Base-by-base conservation (phyloP, 2,113 vertebrate genomes). In the Tapirus terrestris region DNA sequence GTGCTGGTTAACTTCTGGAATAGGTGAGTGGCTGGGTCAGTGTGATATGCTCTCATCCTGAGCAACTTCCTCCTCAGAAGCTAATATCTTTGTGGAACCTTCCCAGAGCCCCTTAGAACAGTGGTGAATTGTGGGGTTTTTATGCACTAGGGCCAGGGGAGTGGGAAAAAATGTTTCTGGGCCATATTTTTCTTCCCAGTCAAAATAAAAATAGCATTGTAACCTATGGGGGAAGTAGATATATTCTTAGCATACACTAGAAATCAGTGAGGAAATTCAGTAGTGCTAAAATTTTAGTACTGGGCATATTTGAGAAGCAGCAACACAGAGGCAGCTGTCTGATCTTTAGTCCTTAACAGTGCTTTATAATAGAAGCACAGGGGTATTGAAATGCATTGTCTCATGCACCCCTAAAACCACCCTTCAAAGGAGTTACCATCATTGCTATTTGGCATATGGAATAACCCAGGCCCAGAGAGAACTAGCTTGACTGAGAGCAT, bases 191-290 rank as follows among this genome's bases (percentile, higher is more conserved):
- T 65, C 39, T 95, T 72, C 82, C 65, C 27, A 70, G 21, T 88
- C 51, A 53, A 70, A 92, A 65, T 88, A n/a, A 88, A 92, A 83
- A 77, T 88, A 81, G n/a, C 61, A 61, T 83, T 43, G 45, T 91
- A 27, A 67, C 39, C 39, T 91, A 7, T 88, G 43, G 79, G 60
- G 14, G 25, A 89, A 85, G 20, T 51, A 97, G 72, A 51, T 91
- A 86, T 8, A 23, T 82, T 91, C 36, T 91, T 45, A 53, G 23
- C 51, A 21, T 75, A n/a, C 51, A 82, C 43, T 94, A 70, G 53
- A 65, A 96, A 70, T 93, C 20, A 81, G 20, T 76, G 48, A 61
- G 63, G 27, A 51, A 81, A 81, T 93, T 36, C 8, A 75, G 68
- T 67, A 65, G 23, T 80, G n/a, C 18, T n/a, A 83, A 83, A 81